Conservation (phyloP, 2,797 vertebrate genomes). For the Pachyuromys duprasi region DNA sequence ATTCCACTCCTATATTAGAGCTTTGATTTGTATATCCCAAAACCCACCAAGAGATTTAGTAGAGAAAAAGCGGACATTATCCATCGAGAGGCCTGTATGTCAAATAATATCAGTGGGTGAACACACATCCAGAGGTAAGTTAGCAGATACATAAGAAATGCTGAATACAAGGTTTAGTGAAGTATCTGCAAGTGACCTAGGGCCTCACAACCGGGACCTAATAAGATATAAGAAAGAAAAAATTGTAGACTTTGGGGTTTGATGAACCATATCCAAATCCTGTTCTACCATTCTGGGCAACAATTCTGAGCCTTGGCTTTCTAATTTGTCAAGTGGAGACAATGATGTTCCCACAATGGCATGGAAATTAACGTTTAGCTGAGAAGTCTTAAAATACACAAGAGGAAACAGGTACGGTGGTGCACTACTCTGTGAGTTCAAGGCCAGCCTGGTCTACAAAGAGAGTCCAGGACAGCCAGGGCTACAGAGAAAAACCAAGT, state of each 20-base stretch:
- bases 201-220: neutral
- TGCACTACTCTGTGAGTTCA: too few species aligned
- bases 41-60: neutral
- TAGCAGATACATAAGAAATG: neutral
- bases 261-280: neutral
- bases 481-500: too few species aligned
- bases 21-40: slow-evolving; percentile 33
- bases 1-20: neutral
- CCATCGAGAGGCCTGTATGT: neutral
- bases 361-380: neutral
- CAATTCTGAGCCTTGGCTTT: slow-evolving; percentile 26
- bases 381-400: neutral
- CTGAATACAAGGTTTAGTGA: neutral
- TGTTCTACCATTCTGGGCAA: neutral
- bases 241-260: neutral
- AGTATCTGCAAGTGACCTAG: neutral
- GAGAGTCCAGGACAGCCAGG: too few species aligned
- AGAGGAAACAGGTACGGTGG: too few species aligned
- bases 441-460: too few species aligned
- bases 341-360: neutral
- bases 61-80: neutral
- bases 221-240: neutral
- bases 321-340: neutral
- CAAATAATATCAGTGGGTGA: neutral
- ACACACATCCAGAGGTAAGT: neutral